Percentiles rank a stretch among this genome's conserved stretches.
Conservation (phyloP, 2,888 invertebrate species). For the Mechanitis messenoides region DNA sequence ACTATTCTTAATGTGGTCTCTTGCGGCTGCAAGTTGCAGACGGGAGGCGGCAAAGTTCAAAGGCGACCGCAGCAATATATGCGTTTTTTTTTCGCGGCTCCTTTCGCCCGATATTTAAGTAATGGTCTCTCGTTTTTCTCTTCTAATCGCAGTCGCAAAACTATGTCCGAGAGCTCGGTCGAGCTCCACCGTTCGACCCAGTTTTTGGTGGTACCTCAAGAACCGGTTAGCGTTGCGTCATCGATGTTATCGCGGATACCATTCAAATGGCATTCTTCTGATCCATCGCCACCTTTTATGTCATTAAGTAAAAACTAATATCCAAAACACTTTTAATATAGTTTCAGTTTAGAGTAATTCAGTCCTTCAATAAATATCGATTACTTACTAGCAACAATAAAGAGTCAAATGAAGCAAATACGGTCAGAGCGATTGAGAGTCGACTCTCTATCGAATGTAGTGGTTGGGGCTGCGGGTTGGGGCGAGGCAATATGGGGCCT, state of each 20-base stretch:
- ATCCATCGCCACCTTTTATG: background rate
- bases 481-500: conserved; percentile 7
- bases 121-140: conserved; percentile 52
- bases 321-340: too few relatives aligned
- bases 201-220: conserved; percentile 40
- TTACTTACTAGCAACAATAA: background rate
- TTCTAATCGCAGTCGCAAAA: conserved; percentile 48
- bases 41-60: conserved; percentile 31
- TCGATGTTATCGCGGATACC: conserved; percentile 20
- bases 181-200: conserved; percentile 41
- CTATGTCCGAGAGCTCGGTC: conserved; percentile 38
- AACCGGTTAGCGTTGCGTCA: conserved; percentile 33
- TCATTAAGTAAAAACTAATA: background rate
- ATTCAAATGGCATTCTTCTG: conserved; percentile 12
- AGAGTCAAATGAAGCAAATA: background rate
- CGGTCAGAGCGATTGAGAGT: conserved; percentile 18
- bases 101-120: conserved; percentile 54
- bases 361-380: too few relatives aligned
- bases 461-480: conserved; percentile 9
- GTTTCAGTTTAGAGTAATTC: too few relatives aligned
- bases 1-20: too few relatives aligned
- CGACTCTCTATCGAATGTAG: conserved; percentile 10
- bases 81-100: conserved; percentile 55
- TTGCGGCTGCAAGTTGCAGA: background rate
- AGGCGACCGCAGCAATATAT: conserved; percentile 35